Evolutionary conservation across 2,888 invertebrate species (phyloP), one percentile per base, ranked within the genome.

Genomic region (Pomacea canaliculata): DNA sequence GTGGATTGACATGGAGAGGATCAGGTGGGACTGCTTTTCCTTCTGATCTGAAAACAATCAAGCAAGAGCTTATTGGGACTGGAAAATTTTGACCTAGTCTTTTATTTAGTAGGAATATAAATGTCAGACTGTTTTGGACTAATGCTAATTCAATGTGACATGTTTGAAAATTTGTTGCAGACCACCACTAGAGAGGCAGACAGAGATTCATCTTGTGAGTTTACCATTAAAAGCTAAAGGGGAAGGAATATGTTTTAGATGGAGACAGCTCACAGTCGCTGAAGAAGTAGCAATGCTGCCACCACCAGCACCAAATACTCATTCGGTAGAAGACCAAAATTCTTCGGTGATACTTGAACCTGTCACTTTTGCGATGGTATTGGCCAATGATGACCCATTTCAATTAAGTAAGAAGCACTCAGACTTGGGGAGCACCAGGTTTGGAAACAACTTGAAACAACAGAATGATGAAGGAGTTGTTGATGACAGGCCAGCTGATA

Each of bases 151-250:
- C 5, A 18, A 70, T 19, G 46, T 48, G 18, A 19, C 7, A 49
- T 56, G 4, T 37, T 56, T 56, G 51, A 49, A 23, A 51, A 48
- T 63, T 23, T 19, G 37, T 62, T 49, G 7, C 70, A 74, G 74
- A 5, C 18, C 63, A 46, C 60, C 74, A 27, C 46, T 19, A 3
- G 49, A 23, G 3, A n/a, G 27, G 4, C 48, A 51, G 48, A 79
- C 86, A 19, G 83, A 85, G 56, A 83, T 87, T 18, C 85, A 89
- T 69, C 82, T 91, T 48, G 75, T 90, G 8, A 86, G 85, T 74
- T 83, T 91, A n/a, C 90, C 91, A n/a, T 65, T 1, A 13, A 59
- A 67, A 4, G 73, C 73, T 9, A 66, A 27, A 12, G 73, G 73
- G 7, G 60, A 0, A 13, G 73, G 60, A 48, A 10, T 73, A 51